Conservation (phyloP, 2,797 vertebrate species). For the Acanthurus tractus region DNA sequence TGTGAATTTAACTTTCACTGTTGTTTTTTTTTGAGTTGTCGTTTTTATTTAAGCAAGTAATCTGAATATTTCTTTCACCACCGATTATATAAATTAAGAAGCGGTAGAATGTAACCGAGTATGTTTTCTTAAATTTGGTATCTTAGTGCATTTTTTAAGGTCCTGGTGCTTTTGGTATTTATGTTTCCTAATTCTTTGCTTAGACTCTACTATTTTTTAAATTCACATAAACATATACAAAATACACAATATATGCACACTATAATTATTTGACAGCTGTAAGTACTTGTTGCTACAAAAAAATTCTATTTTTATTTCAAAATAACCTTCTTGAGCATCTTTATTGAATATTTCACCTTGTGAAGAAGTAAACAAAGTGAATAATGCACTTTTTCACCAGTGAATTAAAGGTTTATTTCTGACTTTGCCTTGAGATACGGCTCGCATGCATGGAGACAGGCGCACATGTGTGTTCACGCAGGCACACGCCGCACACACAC, state of each 20-base stretch:
- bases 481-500: slow-evolving; percentile 44
- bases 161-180: background rate
- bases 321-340: background rate
- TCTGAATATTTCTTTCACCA: background rate
- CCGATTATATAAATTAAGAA: background rate
- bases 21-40: background rate
- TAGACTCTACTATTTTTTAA: background rate
- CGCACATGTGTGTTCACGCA: slow-evolving; percentile 68
- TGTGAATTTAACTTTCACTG: background rate
- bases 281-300: background rate
- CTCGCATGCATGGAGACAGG: slow-evolving; percentile 24
- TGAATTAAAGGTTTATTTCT: background rate
- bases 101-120: background rate
- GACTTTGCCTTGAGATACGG: slow-evolving; percentile 6
- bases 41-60: background rate
- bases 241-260: too few species aligned
- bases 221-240: too few species aligned
- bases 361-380: background rate
- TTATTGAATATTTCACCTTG: background rate
- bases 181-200: background rate
- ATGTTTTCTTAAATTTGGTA: background rate
- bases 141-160: too few species aligned
- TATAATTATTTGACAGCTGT: background rate
- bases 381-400: background rate
- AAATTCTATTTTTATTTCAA: background rate